Evolutionary conservation across 2,888 invertebrate species (phyloP).

Genomic region (Limnephilus auricula): DNA sequence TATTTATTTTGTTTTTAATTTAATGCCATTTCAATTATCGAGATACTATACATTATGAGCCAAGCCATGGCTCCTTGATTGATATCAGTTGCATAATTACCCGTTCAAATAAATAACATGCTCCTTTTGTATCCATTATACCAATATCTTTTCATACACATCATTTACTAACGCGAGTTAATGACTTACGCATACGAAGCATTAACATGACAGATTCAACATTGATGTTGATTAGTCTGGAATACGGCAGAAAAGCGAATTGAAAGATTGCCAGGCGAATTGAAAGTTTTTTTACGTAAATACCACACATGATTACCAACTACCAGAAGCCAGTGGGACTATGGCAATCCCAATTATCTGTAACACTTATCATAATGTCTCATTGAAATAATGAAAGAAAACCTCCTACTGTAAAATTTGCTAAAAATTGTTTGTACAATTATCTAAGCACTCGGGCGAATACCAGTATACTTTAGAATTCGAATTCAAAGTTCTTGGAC

Average conservation of each 20-base stretch:
- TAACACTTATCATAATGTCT: too few relatives aligned
- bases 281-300: not conserved
- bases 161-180: constrained; percentile 30
- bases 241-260: not conserved
- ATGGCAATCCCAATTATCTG: too few relatives aligned
- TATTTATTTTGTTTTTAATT: too few relatives aligned
- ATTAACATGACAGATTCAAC: not conserved
- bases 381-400: too few relatives aligned
- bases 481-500: too few relatives aligned
- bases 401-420: too few relatives aligned
- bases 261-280: not conserved
- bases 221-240: not conserved
- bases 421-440: too few relatives aligned
- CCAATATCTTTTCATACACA: not conserved
- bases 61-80: not conserved
- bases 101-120: not conserved
- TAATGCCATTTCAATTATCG: not conserved
- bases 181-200: constrained; percentile 7
- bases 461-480: too few relatives aligned
- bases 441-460: too few relatives aligned
- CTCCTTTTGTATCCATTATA: constrained; percentile 10
- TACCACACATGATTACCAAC: too few relatives aligned
- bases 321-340: too few relatives aligned
- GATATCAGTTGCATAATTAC: not conserved
- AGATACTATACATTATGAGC: not conserved